phyloP scores from a whole-genome alignment of 2,113 vertebrate genomes.

The Centropus bengalensis region DNA sequence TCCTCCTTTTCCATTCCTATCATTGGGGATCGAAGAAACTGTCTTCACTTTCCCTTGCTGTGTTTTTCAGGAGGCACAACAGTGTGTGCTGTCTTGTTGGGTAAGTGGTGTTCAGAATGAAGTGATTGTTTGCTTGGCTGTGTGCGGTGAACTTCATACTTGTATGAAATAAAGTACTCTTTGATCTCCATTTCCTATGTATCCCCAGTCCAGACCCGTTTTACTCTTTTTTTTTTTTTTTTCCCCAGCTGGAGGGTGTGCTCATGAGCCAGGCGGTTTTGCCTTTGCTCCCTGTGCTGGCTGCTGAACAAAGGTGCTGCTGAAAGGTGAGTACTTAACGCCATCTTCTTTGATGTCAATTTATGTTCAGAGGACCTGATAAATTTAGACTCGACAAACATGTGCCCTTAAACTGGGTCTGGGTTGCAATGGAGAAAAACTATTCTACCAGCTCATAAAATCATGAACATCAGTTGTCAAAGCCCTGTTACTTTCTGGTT shows the following conservation, averaged over 20 bases:
- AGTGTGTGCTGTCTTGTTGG: background rate
- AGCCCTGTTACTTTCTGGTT: background rate
- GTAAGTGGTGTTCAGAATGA: background rate
- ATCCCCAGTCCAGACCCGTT: background rate
- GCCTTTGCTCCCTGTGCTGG: background rate
- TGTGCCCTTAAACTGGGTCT: background rate
- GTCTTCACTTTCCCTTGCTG: background rate
- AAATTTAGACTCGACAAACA: constrained; percentile 3
- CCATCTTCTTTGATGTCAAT: constrained; percentile 37
- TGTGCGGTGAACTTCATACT: background rate
- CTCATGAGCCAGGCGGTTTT: background rate
- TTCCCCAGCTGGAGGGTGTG: background rate
- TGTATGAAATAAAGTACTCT: background rate
- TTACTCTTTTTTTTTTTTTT: background rate
- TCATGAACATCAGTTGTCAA: background rate
- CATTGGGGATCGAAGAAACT: background rate
- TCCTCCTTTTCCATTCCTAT: background rate
- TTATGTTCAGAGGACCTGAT: constrained; percentile 21
- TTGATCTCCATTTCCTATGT: constrained; percentile 17
- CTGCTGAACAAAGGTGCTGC: constrained; percentile 47
- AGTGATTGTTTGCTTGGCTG: background rate
- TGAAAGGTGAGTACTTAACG: constrained; percentile 42
- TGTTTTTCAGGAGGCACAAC: background rate
- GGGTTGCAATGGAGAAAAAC: background rate
- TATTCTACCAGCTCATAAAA: constrained; percentile 39